Evolutionary conservation across 64 coral and sea anemone genomes (phyloP), one percentile per base, ranked within the genome.

Genomic region (Stylophora pistillata): DNA sequence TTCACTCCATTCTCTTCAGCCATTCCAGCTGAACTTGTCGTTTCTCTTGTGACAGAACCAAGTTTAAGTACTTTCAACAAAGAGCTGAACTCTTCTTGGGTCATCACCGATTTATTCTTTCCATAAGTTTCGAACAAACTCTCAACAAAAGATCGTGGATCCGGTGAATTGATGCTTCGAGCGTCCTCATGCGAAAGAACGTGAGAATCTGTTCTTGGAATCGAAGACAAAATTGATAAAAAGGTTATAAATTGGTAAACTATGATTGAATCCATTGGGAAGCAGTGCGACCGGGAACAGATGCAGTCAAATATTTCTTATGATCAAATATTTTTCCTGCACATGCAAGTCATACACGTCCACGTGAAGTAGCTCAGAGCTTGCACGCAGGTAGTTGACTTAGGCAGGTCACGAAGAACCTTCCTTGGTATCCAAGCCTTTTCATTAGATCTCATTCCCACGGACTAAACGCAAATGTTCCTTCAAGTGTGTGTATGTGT

Each of bases 111-210:
- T 57, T 78, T 91, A 70, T 96, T 96, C n/a, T 7, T 76, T 30
- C 95, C 95, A 88, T 96, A 96, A 41, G 87, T 89, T 55, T 82
- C 52, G 66, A 96, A 96, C 54, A 96, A 56, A 33, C 53, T 74
- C 69, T 96, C 76, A 54, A 78, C 71, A 77, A 96, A 96, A 66
- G 75, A 70, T 17, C 59, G n/a, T 1, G 91, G 54, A 15, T 71
- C 64, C 9, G 79, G 65, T n/a, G 27, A 71, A 62, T 93, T 85
- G 12, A 91, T 30, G 30, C 95, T 96, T 68, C 95, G 91, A 76
- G 79, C 85, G 20, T 74, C 88, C 10, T 71, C 64, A 64, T 96
- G 94, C 2, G 94, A 93, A 0, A 96, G 63, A 76, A 92, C 86
- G 31, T 91, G 89, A 14, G 69, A 84, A 18, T 84, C 61, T 84